Base-by-base conservation (phyloP, 1,140 invertebrate species). In the Saccostrea glomerata region DNA sequence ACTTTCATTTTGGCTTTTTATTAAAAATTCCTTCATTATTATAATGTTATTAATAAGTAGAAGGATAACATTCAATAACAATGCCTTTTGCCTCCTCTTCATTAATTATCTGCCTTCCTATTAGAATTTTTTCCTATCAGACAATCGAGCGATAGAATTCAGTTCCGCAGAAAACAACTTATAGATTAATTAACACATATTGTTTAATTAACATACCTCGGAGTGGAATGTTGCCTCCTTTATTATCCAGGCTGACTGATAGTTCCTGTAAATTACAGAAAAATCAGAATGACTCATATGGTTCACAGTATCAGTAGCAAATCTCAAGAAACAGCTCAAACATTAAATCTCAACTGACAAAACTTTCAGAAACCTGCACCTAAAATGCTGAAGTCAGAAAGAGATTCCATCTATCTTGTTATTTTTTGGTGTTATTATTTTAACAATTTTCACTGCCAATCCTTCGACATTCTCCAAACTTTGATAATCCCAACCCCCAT, bases 171-270 rank as follows among this genome's bases (percentile, higher is more conserved):
- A 47, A 7, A 63, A 63, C 17, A 17, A n/a, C n/a, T 63, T 20
- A 63, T 7, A 63, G n/a, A 63, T 63, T 63, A 63, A 63, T 63
- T 17, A 47, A 63, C 17, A 17, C n/a, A 20, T 20, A 47, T 63
- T 63, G 15, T 63, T 63, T 63, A 63, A 63, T 25, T 77, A 77
- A 30, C 70, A 77, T 30, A 77, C 90, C 90, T 86, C 86, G 82
- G n/a, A 91, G 84, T 47, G 91, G 90, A 54, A 90, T 70, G 58
- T 87, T 89, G 30, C 89, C 88, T 36, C 88, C 90, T 89, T 88
- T 92, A 77, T 91, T 90, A 77, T 91, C 91, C 56, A 92, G 85
- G 66, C 90, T 90, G 56, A 92, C 87, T 56, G 91, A 92, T 13
- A 92, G 63, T 58, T 92, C 91, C 91, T 92, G 89, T 40, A 92